Evolutionary conservation across 2,888 invertebrate genomes (phyloP).

Genomic region (Strigamia crassipes): DNA sequence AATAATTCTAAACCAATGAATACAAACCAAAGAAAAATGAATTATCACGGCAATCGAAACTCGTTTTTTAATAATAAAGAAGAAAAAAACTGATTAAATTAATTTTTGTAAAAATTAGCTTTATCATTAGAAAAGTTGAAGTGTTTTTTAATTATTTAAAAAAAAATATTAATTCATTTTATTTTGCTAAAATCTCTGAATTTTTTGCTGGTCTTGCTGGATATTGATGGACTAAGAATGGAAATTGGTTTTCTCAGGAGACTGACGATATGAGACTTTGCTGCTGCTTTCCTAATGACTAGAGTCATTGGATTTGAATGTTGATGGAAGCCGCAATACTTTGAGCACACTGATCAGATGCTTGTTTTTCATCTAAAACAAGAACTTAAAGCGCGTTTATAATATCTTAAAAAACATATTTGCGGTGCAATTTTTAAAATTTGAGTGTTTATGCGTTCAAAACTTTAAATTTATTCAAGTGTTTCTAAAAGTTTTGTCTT

Average conservation of each 20-base stretch:
- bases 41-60: too few species aligned
- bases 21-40: too few species aligned
- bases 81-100: too few species aligned
- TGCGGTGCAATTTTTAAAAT: neutral
- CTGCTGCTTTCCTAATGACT: slow-evolving; percentile 22
- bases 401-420: neutral
- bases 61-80: too few species aligned
- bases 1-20: too few species aligned
- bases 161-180: neutral
- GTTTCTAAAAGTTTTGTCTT: neutral
- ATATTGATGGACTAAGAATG: slow-evolving; percentile 12
- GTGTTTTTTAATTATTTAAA: neutral
- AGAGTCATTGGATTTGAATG: slow-evolving; percentile 10
- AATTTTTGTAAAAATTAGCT: too few species aligned
- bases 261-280: slow-evolving; percentile 3
- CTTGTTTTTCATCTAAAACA: neutral
- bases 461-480: neutral
- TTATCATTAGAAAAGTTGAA: neutral
- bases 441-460: neutral
- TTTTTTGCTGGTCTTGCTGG: neutral
- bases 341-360: slow-evolving; percentile 20
- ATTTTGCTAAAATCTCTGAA: neutral
- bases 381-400: neutral
- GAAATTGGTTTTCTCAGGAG: slow-evolving; percentile 6
- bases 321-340: slow-evolving; percentile 26